Evolutionary conservation across 1,140 invertebrate species (phyloP), one percentile per base, ranked within the genome.

Genomic region (Drosophila arizonae): DNA sequence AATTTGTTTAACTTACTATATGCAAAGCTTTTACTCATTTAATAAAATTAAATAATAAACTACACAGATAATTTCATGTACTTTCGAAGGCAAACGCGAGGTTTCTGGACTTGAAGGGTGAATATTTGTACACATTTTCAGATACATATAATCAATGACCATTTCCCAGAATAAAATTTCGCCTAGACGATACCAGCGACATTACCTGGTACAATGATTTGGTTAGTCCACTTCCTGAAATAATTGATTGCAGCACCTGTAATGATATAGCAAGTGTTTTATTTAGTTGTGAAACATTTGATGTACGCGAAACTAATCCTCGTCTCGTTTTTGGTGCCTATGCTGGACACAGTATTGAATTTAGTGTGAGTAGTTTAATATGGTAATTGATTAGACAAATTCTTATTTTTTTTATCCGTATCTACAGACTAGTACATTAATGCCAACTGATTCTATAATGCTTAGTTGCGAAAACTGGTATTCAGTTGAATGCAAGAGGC

Each of bases 261-360:
- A 90, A 82, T 67, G 90, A 91, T 33, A 90, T 90, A 54, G 90
- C 90, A 41, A 91, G 79, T 74, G 94, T 94, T 2, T 91, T 95
- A 70, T 95, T 95, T 81, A 93, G 92, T 73, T 95, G 94, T 92
- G 94, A 95, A 85, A 95, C 94, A 48, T 95, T 94, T 90, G 94
- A 95, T 90, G 90, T 94, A 10, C 91, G 92, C 73, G 90, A 92
- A 52, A 76, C 70, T 15, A 92, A 91, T 67, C 90, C 92, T 4
- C 90, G 92, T 52, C 90, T 94, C 41, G 90, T 93, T 33, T 95
- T 95, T 90, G 94, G 94, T 10, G 94, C 94, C 15, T 94, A 94
- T 90, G 93, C 93, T 63, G 94, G 94, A 3, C 94, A 94, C 91
- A 93, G 94, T 67, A 94, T 95, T 74, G 94, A 95, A 90, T 95